Evolutionary conservation across 2,888 invertebrate species (phyloP).

Genomic region (Cheilosia soror): DNA sequence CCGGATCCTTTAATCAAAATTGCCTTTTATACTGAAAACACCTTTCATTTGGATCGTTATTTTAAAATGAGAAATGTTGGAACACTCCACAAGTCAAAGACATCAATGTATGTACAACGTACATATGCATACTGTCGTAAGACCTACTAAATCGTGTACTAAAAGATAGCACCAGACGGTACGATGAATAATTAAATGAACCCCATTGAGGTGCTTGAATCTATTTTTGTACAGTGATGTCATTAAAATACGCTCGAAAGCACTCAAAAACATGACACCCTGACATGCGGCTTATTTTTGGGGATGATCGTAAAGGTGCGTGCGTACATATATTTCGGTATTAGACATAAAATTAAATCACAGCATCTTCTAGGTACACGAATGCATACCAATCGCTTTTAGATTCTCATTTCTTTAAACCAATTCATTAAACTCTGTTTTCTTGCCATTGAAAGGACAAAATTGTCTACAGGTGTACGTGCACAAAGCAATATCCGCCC

Average conservation of each 20-base stretch:
- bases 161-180: slow-evolving; percentile 10
- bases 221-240: slow-evolving; percentile 17
- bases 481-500: slow-evolving; percentile 8
- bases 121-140: neutral
- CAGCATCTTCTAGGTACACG: slow-evolving; percentile 10
- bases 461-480: slow-evolving; percentile 14
- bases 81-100: neutral
- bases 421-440: slow-evolving; percentile 23
- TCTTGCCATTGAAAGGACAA: slow-evolving; percentile 21
- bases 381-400: neutral
- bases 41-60: neutral
- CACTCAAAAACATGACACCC: slow-evolving; percentile 14
- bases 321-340: neutral
- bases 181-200: slow-evolving; percentile 42
- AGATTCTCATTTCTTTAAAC: neutral
- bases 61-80: neutral
- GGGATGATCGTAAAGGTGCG: slow-evolving; percentile 26
- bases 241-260: slow-evolving; percentile 27
- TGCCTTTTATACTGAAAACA: neutral
- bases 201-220: slow-evolving; percentile 12
- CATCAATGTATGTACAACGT: neutral
- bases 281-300: slow-evolving; percentile 19
- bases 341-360: slow-evolving; percentile 22
- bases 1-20: neutral
- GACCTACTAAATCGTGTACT: slow-evolving; percentile 1